phyloP scores from a whole-genome alignment of 1,140 invertebrate species.

The Holcopasites calliopsidis region DNA sequence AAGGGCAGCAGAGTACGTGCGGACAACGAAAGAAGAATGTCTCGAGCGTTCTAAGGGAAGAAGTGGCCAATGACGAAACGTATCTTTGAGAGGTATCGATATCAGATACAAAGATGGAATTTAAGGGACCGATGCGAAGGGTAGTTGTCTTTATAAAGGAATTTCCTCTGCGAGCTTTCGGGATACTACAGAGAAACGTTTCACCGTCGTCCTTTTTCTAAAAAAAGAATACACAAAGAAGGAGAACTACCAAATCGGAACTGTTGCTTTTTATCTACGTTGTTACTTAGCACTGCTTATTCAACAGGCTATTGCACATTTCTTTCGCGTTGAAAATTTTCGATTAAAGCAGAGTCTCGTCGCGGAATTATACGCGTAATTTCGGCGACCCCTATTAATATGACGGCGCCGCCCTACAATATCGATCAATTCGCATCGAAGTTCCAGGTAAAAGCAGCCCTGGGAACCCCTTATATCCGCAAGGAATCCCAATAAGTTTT shows the following conservation, averaged over 20 bases:
- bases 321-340: constrained; percentile 7
- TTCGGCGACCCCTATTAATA: constrained; percentile 35
- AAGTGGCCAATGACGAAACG: neutral
- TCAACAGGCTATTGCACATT: neutral
- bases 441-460: constrained; percentile 23
- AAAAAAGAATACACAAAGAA: neutral
- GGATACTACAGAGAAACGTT: neutral
- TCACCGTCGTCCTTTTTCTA: neutral
- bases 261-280: neutral
- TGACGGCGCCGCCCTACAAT: neutral
- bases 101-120: constrained; percentile 15
- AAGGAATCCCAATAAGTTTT: constrained; percentile 65
- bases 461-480: constrained; percentile 48
- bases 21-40: neutral
- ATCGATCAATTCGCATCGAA: constrained; percentile 49
- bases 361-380: constrained; percentile 33
- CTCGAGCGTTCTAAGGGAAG: no score
- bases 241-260: neutral
- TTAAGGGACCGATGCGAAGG: constrained; percentile 3
- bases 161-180: neutral
- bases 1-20: no score
- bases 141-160: constrained; percentile 6
- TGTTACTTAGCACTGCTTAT: constrained; percentile 12
- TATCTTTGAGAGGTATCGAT: neutral
- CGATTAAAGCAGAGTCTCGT: neutral